Conservation (phyloP, 1,140 invertebrate species). For the Meloidogyne floridensis region DNA sequence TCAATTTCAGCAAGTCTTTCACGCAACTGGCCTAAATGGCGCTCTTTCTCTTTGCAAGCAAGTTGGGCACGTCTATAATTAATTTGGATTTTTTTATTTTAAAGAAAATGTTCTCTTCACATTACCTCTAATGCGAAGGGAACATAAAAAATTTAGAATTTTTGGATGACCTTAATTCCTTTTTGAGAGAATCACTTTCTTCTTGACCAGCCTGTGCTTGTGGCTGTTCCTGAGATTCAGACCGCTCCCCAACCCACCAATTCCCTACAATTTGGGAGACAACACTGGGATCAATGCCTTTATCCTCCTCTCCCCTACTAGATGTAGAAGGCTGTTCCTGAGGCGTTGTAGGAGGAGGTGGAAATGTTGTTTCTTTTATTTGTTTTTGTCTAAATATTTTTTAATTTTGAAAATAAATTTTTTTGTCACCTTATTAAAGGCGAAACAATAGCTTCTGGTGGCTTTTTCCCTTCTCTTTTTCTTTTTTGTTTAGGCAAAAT, state of each 20-base stretch:
- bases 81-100: background rate
- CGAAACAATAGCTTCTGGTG: conserved; percentile 12
- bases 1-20: conserved; percentile 62
- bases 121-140: too few species aligned
- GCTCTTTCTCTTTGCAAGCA: conserved; percentile 52
- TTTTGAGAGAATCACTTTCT: conserved; percentile 52
- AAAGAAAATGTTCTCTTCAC: too few species aligned
- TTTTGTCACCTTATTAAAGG: conserved; percentile 11
- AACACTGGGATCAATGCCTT: conserved; percentile 34
- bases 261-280: conserved; percentile 61
- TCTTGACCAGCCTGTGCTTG: conserved; percentile 46
- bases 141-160: too few species aligned
- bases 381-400: conserved; percentile 3
- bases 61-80: conserved; percentile 37
- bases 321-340: background rate
- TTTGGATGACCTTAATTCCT: conserved; percentile 38
- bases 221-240: conserved; percentile 7
- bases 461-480: background rate
- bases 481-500: background rate
- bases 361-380: conserved; percentile 7
- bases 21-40: conserved; percentile 57
- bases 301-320: background rate
- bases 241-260: conserved; percentile 58
- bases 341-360: background rate
- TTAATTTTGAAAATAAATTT: background rate